Evolutionary conservation across 2,797 vertebrate genomes (phyloP).

Genomic region (Pangasius larnaudii): DNA sequence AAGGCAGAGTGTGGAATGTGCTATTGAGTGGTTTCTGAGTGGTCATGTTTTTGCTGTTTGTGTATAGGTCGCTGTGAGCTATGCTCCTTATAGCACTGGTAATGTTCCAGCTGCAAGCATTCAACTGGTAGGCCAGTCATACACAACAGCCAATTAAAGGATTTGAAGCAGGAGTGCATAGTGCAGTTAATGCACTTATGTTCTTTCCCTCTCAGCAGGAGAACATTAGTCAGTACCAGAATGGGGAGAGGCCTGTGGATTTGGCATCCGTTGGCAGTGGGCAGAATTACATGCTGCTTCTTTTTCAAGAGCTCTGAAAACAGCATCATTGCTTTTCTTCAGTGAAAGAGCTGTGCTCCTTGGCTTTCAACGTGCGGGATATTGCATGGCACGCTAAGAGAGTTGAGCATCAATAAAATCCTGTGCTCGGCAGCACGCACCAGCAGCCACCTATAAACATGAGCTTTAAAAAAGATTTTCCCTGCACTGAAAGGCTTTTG

Average conservation of each 20-base stretch:
- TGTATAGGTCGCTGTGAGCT: slow-evolving; percentile 45
- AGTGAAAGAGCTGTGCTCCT: slow-evolving; percentile 1
- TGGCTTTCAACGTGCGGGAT: slow-evolving; percentile 12
- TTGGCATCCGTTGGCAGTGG: slow-evolving; percentile 41
- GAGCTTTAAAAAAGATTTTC: slow-evolving; percentile 34
- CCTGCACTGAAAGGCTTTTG: slow-evolving; percentile 37
- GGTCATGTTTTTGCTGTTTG: slow-evolving; percentile 53
- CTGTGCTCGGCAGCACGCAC: slow-evolving; percentile 14
- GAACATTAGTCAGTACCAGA: slow-evolving; percentile 45
- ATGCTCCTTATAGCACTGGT: slow-evolving; percentile 35
- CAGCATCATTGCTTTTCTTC: slow-evolving; percentile 15
- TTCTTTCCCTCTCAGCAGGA: slow-evolving; percentile 39
- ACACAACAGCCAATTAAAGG: slow-evolving; percentile 64
- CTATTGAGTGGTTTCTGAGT: slow-evolving; percentile 49
- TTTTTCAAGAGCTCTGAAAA: slow-evolving; percentile 24
- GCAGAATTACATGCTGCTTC: slow-evolving; percentile 35
- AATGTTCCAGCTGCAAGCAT: slow-evolving; percentile 27
- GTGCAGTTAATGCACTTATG: slow-evolving; percentile 39
- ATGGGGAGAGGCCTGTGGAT: slow-evolving; percentile 17
- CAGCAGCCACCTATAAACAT: slow-evolving; percentile 42
- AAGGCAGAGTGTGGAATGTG: slow-evolving; percentile 28
- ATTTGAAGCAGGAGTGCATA: slow-evolving; percentile 56
- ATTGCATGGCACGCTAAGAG: slow-evolving; percentile 37
- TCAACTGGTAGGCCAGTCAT: slow-evolving; percentile 47
- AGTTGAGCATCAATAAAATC: slow-evolving; percentile 28